Evolutionary conservation across 2,113 vertebrate species (phyloP).

Genomic region (Oostethus manadensis): DNA sequence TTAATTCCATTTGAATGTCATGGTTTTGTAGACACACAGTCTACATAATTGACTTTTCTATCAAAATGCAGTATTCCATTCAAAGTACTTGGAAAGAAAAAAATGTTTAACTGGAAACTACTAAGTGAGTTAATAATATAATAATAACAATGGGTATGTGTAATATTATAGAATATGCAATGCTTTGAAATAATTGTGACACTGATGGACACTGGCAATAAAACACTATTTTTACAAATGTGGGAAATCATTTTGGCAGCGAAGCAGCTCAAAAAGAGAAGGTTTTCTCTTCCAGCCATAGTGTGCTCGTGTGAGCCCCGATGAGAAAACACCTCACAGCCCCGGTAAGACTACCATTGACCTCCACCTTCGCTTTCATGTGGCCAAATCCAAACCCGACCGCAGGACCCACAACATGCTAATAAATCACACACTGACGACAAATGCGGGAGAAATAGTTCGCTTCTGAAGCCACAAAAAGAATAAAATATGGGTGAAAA

Average conservation of each 20-base stretch:
- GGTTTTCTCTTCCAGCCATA: conserved; percentile 29
- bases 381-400: conserved; percentile 44
- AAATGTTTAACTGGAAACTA: too few species aligned
- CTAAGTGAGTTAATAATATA: neutral
- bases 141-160: neutral
- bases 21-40: too few species aligned
- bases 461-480: conserved; percentile 22
- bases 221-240: conserved; percentile 42
- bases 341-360: conserved; percentile 45
- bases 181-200: neutral
- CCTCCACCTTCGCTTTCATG: conserved; percentile 55
- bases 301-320: conserved; percentile 34
- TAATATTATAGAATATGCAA: neutral
- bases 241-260: conserved; percentile 24
- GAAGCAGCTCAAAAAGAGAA: conserved; percentile 29
- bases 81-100: too few species aligned
- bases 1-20: too few species aligned
- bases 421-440: conserved; percentile 46
- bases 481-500: conserved; percentile 21
- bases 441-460: conserved; percentile 21
- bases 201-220: conserved; percentile 7
- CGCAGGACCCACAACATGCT: conserved; percentile 55
- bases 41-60: too few species aligned
- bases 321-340: conserved; percentile 47
- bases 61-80: too few species aligned